A percentile compares a stretch with the other conserved stretches of the same genome.
phyloP scores from a whole-genome alignment of 2,113 vertebrate species.

The Mobula birostris region DNA sequence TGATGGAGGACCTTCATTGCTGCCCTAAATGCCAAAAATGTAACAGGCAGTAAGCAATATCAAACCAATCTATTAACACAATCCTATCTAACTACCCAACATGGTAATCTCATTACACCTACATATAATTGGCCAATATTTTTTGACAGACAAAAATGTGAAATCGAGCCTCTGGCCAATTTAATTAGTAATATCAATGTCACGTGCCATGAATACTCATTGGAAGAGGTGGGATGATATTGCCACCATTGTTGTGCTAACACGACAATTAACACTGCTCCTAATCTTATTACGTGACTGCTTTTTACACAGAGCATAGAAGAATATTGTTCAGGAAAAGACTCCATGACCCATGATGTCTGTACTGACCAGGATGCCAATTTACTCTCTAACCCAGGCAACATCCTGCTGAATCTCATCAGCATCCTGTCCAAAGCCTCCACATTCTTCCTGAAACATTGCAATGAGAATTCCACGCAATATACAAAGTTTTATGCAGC shows the following conservation, averaged over 20 bases:
- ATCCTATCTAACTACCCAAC: neutral
- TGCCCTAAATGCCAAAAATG: too few relatives aligned
- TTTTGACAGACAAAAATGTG: neutral
- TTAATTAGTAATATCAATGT: neutral
- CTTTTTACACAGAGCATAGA: neutral
- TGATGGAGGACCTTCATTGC: too few relatives aligned
- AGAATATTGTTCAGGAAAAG: too few relatives aligned
- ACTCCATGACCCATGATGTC: too few relatives aligned
- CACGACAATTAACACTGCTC: neutral
- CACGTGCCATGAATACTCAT: neutral
- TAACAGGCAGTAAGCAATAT: neutral
- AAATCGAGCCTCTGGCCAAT: neutral
- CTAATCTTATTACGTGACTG: neutral
- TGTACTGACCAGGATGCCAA: too few relatives aligned
- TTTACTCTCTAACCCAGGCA: too few relatives aligned
- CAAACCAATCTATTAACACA: neutral
- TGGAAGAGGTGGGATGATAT: neutral
- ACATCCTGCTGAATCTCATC: too few relatives aligned
- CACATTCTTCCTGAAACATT: too few relatives aligned
- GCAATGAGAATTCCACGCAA: too few relatives aligned
- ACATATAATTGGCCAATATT: neutral
- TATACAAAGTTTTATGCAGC: too few relatives aligned
- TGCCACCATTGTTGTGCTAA: neutral
- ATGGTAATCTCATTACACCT: too few relatives aligned
- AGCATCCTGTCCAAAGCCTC: too few relatives aligned